phyloP scores from a whole-genome alignment of 2,888 invertebrate genomes.

The Hirtodrosophila alboralis region DNA sequence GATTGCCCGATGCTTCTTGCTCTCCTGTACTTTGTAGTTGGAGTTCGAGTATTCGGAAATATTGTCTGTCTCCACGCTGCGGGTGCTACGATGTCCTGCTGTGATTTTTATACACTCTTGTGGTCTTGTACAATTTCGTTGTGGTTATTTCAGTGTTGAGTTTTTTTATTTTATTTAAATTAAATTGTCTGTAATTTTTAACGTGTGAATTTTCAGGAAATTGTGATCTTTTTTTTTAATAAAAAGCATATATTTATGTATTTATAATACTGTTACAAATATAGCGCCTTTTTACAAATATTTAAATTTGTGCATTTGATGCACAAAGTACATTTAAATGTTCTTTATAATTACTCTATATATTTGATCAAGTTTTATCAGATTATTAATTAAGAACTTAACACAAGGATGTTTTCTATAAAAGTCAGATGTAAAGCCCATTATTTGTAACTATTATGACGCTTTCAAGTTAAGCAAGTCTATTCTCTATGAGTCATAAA shows the following conservation, averaged over 20 bases:
- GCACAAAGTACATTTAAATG: too few relatives aligned
- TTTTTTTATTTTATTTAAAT: background rate
- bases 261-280: too few relatives aligned
- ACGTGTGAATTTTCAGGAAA: too few relatives aligned
- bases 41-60: slow-evolving; percentile 11
- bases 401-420: too few relatives aligned
- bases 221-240: too few relatives aligned
- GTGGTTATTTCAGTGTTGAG: slow-evolving; percentile 2
- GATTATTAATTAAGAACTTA: too few relatives aligned
- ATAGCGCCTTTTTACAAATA: too few relatives aligned
- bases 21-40: background rate
- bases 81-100: slow-evolving; percentile 24
- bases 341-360: too few relatives aligned
- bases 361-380: too few relatives aligned
- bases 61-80: slow-evolving; percentile 12
- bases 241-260: too few relatives aligned
- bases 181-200: too few relatives aligned
- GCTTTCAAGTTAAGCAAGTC: slow-evolving; percentile 9
- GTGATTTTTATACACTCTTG: slow-evolving; percentile 37
- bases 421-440: background rate
- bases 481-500: slow-evolving; percentile 21
- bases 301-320: too few relatives aligned
- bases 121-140: slow-evolving; percentile 15
- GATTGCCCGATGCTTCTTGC: slow-evolving; percentile 23
- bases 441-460: slow-evolving; percentile 2